Evolutionary conservation across 2,888 invertebrate species (phyloP), one percentile per base, ranked within the genome.

Genomic region (Muscina levida): DNA sequence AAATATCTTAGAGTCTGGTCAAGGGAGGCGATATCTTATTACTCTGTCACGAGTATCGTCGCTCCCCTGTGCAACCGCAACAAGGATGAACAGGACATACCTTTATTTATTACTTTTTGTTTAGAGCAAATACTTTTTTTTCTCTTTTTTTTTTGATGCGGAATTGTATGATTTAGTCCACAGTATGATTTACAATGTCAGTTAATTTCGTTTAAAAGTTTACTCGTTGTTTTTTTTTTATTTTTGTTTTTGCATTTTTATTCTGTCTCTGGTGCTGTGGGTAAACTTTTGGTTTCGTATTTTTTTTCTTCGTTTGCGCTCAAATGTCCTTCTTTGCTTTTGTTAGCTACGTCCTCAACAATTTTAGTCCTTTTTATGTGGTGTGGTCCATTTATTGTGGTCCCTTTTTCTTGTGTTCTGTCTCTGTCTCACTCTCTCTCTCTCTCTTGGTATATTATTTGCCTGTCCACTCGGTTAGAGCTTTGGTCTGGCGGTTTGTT

Each of bases 341-440:
- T 65, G 8, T 31, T 53, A 31, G 59, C 19, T 26, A 48, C 59
- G 57, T 71, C 39, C 31, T 42, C 39, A 13, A 42, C 57, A 70
- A 67, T 62, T 71, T 39, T 17, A 62, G 15, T 71, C 56, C 53
- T 48, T 67, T 81, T 67, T 11, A 42, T 72, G 70, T 75, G 67
- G 57, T 78, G 65, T 78, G 72, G 72, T 72, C 68, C 31, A 72
- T 81, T 82, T 77, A 44, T 70, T 77, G 76, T 66, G 72, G 77
- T 51, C 26, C 72, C 42, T 68, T 70, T 17, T 42, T 26, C 24
- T 15, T 44, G 11, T 70, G 11, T 39, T 24, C 26, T 5, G 11
- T 24, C 11, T 19, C 11, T 26, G 26, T 51, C 11, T 24, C 13
- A 15, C 15, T 53, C 17, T 56, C 37, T 37, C n/a, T 56, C 46